These are phyloP conservation scores for Rhorus exstirpatorius DNA, from an alignment of 2,888 invertebrate species.

Conservation along the genomic window DNA sequence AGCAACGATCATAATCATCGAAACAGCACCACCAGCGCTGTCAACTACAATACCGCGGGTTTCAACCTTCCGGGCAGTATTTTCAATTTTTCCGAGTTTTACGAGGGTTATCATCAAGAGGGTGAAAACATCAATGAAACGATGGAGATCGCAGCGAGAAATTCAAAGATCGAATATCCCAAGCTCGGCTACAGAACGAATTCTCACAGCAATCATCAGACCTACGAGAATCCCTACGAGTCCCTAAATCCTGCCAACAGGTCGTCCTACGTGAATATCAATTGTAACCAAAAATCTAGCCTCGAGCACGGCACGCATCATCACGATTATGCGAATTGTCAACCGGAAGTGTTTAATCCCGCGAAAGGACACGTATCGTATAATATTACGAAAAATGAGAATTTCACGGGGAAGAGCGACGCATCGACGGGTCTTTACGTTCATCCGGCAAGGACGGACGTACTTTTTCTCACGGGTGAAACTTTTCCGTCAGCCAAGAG, in stretches of 20 bases:
- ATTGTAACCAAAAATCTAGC: constrained; percentile 58
- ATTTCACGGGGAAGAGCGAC: constrained; percentile 66
- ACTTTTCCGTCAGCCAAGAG: constrained; percentile 71
- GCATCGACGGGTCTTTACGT: constrained; percentile 69
- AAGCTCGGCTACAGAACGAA: constrained; percentile 73
- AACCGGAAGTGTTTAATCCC: constrained; percentile 68
- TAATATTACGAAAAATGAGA: constrained; percentile 70
- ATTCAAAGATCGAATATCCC: constrained; percentile 72
- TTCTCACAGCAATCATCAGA: constrained; percentile 68
- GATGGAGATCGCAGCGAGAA: constrained; percentile 59
- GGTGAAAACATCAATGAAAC: constrained; percentile 70
- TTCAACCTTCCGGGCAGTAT: constrained; percentile 69
- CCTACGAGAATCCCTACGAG: constrained; percentile 74
- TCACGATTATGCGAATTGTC: constrained; percentile 21
- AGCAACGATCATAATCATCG: constrained; percentile 15
- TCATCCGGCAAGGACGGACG: constrained; percentile 71
- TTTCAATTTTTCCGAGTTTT: constrained; percentile 80
- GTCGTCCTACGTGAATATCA: constrained; percentile 62
- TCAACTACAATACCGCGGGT: constrained; percentile 8
- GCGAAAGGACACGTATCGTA: constrained; percentile 69
- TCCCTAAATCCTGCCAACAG: constrained; percentile 54
- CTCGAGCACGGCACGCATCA: constrained; percentile 22
- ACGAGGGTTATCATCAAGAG: constrained; percentile 81
- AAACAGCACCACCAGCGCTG: constrained; percentile 33
- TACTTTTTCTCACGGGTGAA: constrained; percentile 72